Evolutionary conservation across 2,113 vertebrate genomes (phyloP).

Genomic region (Theropithecus gelada): DNA sequence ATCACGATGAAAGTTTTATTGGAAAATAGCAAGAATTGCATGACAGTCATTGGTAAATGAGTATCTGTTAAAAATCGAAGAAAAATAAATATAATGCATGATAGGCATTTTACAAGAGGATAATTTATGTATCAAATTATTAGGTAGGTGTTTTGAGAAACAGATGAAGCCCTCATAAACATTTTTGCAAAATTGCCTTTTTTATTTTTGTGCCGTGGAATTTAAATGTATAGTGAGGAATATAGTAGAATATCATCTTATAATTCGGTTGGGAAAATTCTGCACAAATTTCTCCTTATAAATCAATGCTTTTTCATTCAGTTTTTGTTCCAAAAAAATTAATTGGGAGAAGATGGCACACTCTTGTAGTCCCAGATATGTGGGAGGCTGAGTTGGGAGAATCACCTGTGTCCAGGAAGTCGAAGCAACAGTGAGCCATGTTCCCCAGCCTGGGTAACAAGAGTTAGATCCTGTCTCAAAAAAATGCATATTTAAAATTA

Average conservation of each 20-base stretch:
- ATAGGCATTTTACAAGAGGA: background rate
- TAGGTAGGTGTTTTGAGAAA: background rate
- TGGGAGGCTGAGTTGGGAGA: too few relatives aligned
- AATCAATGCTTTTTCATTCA: background rate
- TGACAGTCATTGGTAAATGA: background rate
- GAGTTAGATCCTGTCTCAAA: background rate
- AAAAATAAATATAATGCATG: background rate
- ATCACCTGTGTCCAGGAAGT: too few relatives aligned
- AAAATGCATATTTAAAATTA: background rate
- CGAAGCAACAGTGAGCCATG: background rate
- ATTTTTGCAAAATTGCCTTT: background rate
- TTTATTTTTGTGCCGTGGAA: background rate
- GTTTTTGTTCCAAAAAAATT: background rate
- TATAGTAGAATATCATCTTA: background rate
- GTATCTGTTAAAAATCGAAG: background rate
- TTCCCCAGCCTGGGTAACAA: background rate
- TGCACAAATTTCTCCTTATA: background rate
- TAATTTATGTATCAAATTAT: background rate
- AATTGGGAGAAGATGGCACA: background rate
- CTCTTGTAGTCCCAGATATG: background rate
- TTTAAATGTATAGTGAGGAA: slow-evolving; percentile 10
- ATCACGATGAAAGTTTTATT: background rate
- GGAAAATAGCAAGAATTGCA: background rate
- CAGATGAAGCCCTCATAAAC: background rate
- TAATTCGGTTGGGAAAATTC: background rate